Evolutionary conservation across 2,797 vertebrate genomes (phyloP).

Genomic region (Harpagifer antarcticus): DNA sequence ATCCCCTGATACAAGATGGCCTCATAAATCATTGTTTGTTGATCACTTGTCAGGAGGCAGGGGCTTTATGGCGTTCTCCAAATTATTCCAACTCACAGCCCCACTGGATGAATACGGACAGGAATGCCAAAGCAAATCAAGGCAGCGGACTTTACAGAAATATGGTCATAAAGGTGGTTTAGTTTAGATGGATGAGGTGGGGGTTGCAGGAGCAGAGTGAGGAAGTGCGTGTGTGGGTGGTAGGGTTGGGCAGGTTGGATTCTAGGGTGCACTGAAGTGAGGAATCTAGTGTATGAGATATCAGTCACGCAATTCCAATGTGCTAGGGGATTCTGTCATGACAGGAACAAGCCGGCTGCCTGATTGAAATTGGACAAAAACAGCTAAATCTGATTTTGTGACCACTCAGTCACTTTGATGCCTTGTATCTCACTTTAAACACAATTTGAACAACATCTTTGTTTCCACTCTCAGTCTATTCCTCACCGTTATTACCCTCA

Average conservation of each 20-base stretch:
- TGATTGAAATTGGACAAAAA: slow-evolving; percentile 70
- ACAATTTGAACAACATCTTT: slow-evolving; percentile 55
- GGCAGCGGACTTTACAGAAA: slow-evolving; percentile 62
- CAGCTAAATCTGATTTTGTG: slow-evolving; percentile 62
- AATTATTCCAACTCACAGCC: slow-evolving; percentile 82
- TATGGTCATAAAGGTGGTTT: slow-evolving; percentile 60
- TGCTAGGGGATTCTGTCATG: slow-evolving; percentile 57
- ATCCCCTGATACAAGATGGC: slow-evolving; percentile 86
- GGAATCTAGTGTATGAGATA: slow-evolving; percentile 76
- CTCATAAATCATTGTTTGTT: slow-evolving; percentile 92
- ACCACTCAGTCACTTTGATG: slow-evolving; percentile 52
- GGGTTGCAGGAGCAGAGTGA: slow-evolving; percentile 7
- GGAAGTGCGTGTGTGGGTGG: slow-evolving; percentile 29
- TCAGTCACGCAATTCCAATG: slow-evolving; percentile 71
- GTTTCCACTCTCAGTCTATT: slow-evolving; percentile 37
- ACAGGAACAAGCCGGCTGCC: slow-evolving; percentile 55
- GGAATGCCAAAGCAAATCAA: slow-evolving; percentile 76
- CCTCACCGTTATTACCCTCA: slow-evolving; percentile 17
- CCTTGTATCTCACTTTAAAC: slow-evolving; percentile 58
- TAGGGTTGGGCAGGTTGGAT: slow-evolving; percentile 59
- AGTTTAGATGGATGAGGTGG: slow-evolving; percentile 48
- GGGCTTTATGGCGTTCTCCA: slow-evolving; percentile 77
- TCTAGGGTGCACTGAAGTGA: slow-evolving; percentile 73
- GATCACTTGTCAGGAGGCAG: slow-evolving; percentile 79
- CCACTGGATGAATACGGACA: slow-evolving; percentile 74